These are phyloP conservation scores for Eulithis prunata DNA, from an alignment of 2,888 invertebrate species.

Conservation along the genomic window DNA sequence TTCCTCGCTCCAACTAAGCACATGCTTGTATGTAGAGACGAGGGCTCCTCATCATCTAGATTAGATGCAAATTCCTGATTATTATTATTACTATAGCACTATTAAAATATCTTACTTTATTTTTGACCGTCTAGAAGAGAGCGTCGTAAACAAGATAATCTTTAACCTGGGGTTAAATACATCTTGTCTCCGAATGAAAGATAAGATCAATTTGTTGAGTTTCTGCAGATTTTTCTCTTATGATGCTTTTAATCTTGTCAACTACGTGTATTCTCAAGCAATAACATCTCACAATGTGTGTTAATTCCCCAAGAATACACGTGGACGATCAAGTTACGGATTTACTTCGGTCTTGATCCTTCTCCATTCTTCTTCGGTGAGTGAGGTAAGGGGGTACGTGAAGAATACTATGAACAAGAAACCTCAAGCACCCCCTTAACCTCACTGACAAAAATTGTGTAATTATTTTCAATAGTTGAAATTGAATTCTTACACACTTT, in stretches of 20 bases:
- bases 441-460: slow-evolving; percentile 33
- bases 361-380: slow-evolving; percentile 24
- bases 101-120: not conserved
- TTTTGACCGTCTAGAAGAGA: slow-evolving; percentile 12
- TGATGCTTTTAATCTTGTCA: slow-evolving; percentile 87
- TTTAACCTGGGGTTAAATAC: slow-evolving; percentile 2
- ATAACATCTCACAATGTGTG: slow-evolving; percentile 97
- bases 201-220: slow-evolving; percentile 1
- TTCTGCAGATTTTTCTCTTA: slow-evolving; percentile 9
- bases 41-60: too few relatives aligned
- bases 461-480: slow-evolving; percentile 25
- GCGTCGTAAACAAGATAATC: slow-evolving; percentile 22
- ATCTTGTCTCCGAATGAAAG: slow-evolving; percentile 25
- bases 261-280: slow-evolving; percentile 99
- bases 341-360: slow-evolving; percentile 45
- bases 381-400: slow-evolving; percentile 24
- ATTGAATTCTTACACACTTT: slow-evolving; percentile 33
- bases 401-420: not conserved
- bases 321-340: slow-evolving; percentile 91
- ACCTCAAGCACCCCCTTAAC: slow-evolving; percentile 21
- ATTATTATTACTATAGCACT: too few relatives aligned
- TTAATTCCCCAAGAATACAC: slow-evolving; percentile 99
- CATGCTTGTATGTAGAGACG: too few relatives aligned
- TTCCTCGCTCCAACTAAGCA: too few relatives aligned
- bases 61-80: too few relatives aligned